Conservation (phyloP, 37 sponge, comb jelly and placozoan genomes). For the Amphimedon queenslandica region DNA sequence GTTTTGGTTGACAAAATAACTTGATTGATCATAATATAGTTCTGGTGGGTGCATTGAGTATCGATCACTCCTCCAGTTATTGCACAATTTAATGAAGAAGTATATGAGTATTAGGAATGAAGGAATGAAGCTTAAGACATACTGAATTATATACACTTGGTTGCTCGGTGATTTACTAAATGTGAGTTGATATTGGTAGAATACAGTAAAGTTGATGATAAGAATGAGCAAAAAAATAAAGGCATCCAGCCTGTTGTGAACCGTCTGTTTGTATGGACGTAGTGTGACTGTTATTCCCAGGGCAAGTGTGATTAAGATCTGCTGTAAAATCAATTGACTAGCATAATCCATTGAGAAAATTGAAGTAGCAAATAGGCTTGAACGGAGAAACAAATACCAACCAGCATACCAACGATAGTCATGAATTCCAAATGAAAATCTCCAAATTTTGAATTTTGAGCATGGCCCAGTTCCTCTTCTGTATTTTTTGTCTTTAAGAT, state of each 20-base stretch:
- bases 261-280: background rate
- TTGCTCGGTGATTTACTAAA: background rate
- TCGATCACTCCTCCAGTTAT: no score
- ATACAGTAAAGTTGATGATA: background rate
- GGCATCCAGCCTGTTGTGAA: background rate
- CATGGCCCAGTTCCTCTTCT: background rate
- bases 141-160: background rate
- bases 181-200: background rate
- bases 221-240: background rate
- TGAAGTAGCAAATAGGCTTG: background rate
- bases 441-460: background rate
- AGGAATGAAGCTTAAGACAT: background rate
- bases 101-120: background rate
- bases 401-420: constrained; percentile 2
- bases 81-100: background rate
- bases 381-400: background rate
- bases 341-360: background rate
- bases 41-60: no score
- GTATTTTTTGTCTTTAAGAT: background rate
- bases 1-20: no score
- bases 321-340: background rate
- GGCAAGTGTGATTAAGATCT: background rate
- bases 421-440: background rate
- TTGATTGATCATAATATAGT: no score
- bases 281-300: background rate